Evolutionary conservation across 2,888 invertebrate species (phyloP), one percentile per base, ranked within the genome.

Genomic region (Campoplex nolae): DNA sequence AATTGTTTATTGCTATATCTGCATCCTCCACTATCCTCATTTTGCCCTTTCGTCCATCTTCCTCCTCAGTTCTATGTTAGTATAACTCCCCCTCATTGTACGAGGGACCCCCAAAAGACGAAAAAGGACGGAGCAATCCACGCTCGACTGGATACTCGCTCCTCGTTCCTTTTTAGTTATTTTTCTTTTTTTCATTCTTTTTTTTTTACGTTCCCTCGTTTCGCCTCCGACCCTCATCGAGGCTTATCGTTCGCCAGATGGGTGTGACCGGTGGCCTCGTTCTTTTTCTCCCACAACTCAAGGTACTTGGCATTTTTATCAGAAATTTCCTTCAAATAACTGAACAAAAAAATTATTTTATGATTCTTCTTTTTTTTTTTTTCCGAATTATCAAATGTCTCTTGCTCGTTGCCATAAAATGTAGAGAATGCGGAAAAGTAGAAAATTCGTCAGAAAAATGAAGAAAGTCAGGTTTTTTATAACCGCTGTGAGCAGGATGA

Each of bases 1-100:
- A 94, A 94, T 94, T 93, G 93, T 93, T 93, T 93, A 93, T 91
- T 93, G 91, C 91, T 91, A 92, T 92, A 92, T 90, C 89, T 89
- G 88, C 82, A 89, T 89, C 89, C 89, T 85, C 84, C 79, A 38
- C 86, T 85, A 79, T 86, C 84, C 84, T 85, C 85, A 76, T 84
- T 89, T 80, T 80, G 75, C 84, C 84, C 83, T 86, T 88, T 88
- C 84, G 83, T 74, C 82, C 68, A 58, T 73, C 77, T 71, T 79
- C 84, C 68, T 71, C 77, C 42, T 77, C 38, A 32, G 77, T 13
- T 83, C 13, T 70, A 56, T 82, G 77, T 70, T 58, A 48, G 62
- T 77, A 51, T 65, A 32, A 71, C 58, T 75, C 28, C 75, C 71
- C 51, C 62, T 71, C 35, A 54, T 62, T 13, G 28, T 48, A 56